Conservation (phyloP, 2,888 invertebrate genomes). For the Philereme transversata region DNA sequence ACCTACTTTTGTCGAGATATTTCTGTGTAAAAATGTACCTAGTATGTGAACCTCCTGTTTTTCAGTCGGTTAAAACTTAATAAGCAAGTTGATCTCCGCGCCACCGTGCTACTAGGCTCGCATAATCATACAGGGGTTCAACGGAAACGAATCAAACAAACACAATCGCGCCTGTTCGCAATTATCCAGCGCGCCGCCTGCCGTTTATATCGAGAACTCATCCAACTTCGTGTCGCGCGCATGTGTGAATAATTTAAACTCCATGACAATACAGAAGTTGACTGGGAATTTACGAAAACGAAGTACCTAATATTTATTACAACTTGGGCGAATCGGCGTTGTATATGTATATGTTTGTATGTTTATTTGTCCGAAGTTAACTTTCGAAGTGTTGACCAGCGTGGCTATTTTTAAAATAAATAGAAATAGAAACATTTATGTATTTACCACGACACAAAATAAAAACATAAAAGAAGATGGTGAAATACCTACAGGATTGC, state of each 20-base stretch:
- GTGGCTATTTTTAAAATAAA: no score
- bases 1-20: no score
- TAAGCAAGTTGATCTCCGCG: constrained; percentile 4
- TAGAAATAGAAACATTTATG: no score
- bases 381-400: no score
- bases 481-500: no score
- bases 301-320: constrained; percentile 2
- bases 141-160: constrained; percentile 37
- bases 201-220: constrained; percentile 28
- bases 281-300: constrained; percentile 17
- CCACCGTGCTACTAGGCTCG: constrained; percentile 9
- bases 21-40: no score
- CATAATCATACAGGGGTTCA: constrained; percentile 15
- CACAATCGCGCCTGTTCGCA: constrained; percentile 49
- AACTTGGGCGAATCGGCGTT: background rate
- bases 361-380: no score
- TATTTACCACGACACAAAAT: no score
- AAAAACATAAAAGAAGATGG: no score
- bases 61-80: no score
- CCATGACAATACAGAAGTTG: constrained; percentile 22
- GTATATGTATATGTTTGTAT: no score
- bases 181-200: constrained; percentile 50
- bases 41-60: no score
- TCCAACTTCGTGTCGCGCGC: constrained; percentile 26
- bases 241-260: constrained; percentile 28